phyloP scores from a whole-genome alignment of 2,113 vertebrate genomes.

The Bostrychus sinensis region DNA sequence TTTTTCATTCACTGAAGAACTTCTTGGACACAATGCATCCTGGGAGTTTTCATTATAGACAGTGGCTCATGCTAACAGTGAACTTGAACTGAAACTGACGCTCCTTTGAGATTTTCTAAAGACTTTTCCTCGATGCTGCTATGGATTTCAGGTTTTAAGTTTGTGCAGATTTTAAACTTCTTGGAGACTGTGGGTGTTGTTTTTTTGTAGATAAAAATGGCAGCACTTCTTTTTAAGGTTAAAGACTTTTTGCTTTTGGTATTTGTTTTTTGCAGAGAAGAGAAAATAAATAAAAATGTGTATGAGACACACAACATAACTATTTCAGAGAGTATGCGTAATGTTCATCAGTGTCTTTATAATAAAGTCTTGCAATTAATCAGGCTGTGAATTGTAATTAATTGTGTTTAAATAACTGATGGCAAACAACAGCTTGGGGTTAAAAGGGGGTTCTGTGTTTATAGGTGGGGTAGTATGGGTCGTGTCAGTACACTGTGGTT shows the following conservation, averaged over 20 bases:
- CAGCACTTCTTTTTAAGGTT: constrained; percentile 76
- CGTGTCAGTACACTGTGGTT: too few relatives aligned
- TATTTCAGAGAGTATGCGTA: constrained; percentile 68
- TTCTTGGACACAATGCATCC: background rate
- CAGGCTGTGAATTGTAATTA: constrained; percentile 6
- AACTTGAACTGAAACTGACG: background rate
- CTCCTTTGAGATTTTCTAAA: background rate
- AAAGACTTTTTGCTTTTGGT: constrained; percentile 56
- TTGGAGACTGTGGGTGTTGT: constrained; percentile 48
- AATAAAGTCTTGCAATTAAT: constrained; percentile 77
- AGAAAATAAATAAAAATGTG: constrained; percentile 65
- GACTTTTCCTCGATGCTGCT: constrained; percentile 57
- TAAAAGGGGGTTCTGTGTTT: too few relatives aligned
- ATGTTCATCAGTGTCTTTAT: constrained; percentile 76
- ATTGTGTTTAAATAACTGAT: too few relatives aligned
- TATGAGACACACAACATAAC: constrained; percentile 64
- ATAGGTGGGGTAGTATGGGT: too few relatives aligned
- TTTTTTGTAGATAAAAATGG: constrained; percentile 55
- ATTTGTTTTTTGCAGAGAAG: constrained; percentile 52
- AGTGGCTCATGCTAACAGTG: constrained; percentile 3
- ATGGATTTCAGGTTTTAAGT: constrained; percentile 47
- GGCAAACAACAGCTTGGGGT: too few relatives aligned
- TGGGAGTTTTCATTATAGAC: constrained; percentile 19
- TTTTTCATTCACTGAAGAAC: background rate
- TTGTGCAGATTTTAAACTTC: constrained; percentile 19